Base-by-base conservation (phyloP, 2,797 vertebrate genomes). In the Echiichthys vipera region DNA sequence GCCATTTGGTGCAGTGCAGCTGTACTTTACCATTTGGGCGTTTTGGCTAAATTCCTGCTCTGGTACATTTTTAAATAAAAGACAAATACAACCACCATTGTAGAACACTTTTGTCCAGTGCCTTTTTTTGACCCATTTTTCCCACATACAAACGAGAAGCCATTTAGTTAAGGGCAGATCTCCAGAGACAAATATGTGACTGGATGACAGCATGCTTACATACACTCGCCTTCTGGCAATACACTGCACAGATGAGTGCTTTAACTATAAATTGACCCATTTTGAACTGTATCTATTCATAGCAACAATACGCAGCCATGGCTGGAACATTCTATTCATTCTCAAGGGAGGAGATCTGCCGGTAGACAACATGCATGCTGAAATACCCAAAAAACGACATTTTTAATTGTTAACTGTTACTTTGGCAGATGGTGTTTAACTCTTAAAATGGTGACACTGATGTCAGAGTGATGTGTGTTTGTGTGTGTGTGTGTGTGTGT, bases 251-350 rank as follows among this genome's bases (percentile, higher is more conserved):
- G 93, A 91, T 92, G 90, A 93, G 85, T 91, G 93, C 91, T 86
- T 91, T 90, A 79, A 91, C 90, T 71, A 93, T 91, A 92, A 93
- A 93, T 88, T 92, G 92, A 92, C 94, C 93, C 89, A 94, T 89
- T 94, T 95, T 88, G 53, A 88, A 92, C 84, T 62, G 57, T 54
- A 29, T 78, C 90, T 95, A 94, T 93, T 93, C 91, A 90, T 93
- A 93, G 86, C 80, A 79, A 85, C 83, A 90, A 84, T 77, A 73
- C 72, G 15, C 66, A 32, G 49, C 83, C 39, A 59, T 46, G 47
- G 57, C 84, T 78, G 71, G 85, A 89, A 87, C 65, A 81, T 88
- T 87, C 84, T 85, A 74, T 72, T 84, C 78, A 78, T 83, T 85
- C 80, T 85, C 61, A n/a, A 62, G 72, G 36, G 72, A 74, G 62